These are phyloP conservation scores for Tokudaia tokunoshimensis DNA, from an alignment of 2,797 vertebrate genomes.

Conservation along the genomic window DNA sequence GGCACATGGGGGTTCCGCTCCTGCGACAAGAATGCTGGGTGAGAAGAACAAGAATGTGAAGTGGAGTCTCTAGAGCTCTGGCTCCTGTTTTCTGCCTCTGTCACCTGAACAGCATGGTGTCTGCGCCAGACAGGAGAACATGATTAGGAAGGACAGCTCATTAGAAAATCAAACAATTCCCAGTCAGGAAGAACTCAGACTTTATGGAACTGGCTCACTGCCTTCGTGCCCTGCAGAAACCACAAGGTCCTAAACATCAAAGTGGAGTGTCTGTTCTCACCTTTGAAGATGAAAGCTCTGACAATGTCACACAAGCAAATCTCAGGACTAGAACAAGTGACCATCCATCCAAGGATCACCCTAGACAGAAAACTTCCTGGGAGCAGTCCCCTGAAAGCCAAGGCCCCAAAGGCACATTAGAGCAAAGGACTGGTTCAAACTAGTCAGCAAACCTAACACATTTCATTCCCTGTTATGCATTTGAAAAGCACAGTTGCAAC, in stretches of 20 bases:
- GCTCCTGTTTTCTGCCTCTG: background rate
- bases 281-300: conserved; percentile 31
- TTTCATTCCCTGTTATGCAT: background rate
- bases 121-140: background rate
- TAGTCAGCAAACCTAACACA: background rate
- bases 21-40: background rate
- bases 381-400: background rate
- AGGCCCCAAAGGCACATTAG: background rate
- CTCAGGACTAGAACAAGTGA: background rate
- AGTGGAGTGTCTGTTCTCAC: background rate
- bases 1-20: too few species aligned
- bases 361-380: background rate
- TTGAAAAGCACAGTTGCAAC: conserved; percentile 40
- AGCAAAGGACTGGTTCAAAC: conserved; percentile 18
- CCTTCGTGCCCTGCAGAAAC: background rate
- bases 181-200: background rate
- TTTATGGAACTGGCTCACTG: background rate
- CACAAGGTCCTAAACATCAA: conserved; percentile 42
- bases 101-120: background rate
- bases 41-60: background rate
- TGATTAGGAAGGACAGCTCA: background rate
- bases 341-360: background rate
- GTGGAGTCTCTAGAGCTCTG: background rate
- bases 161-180: background rate
- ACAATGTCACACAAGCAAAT: background rate